Evolutionary conservation across 2,888 invertebrate species (phyloP).

Genomic region (Eupithecia insigniata): DNA sequence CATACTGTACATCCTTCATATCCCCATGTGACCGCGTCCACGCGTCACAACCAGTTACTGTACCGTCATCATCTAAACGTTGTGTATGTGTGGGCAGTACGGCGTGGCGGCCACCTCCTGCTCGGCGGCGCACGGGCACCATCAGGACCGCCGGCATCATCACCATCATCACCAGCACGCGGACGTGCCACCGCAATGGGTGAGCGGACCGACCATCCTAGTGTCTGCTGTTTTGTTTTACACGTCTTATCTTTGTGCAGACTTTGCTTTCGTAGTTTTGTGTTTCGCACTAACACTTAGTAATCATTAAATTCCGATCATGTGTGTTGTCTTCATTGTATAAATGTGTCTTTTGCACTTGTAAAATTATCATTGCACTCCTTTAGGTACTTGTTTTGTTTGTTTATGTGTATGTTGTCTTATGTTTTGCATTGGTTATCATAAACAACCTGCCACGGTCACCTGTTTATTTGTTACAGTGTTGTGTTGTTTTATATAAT

Average conservation of each 20-base stretch:
- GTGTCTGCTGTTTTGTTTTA: conserved; percentile 23
- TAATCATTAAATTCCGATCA: background rate
- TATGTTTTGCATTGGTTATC: background rate
- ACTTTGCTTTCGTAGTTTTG: background rate
- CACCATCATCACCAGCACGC: conserved; percentile 80
- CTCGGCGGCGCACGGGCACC: conserved; percentile 79
- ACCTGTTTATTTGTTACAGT: background rate
- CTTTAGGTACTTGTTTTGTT: background rate
- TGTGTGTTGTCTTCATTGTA: background rate
- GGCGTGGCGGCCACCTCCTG: conserved; percentile 83
- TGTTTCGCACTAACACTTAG: background rate
- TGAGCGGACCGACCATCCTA: conserved; percentile 51
- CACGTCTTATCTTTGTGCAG: conserved; percentile 10
- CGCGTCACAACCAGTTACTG: background rate
- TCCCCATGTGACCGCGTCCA: background rate
- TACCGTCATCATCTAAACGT: background rate
- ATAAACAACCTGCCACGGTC: background rate
- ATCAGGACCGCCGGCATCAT: conserved; percentile 75
- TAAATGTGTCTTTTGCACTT: background rate
- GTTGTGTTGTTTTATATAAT: background rate
- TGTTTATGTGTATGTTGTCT: background rate
- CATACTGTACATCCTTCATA: no score
- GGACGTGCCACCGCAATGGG: conserved; percentile 79
- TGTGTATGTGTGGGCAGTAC: conserved; percentile 49
- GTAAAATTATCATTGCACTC: background rate